Evolutionary conservation across 2,113 vertebrate genomes (phyloP).

Genomic region (Redunca redunca): DNA sequence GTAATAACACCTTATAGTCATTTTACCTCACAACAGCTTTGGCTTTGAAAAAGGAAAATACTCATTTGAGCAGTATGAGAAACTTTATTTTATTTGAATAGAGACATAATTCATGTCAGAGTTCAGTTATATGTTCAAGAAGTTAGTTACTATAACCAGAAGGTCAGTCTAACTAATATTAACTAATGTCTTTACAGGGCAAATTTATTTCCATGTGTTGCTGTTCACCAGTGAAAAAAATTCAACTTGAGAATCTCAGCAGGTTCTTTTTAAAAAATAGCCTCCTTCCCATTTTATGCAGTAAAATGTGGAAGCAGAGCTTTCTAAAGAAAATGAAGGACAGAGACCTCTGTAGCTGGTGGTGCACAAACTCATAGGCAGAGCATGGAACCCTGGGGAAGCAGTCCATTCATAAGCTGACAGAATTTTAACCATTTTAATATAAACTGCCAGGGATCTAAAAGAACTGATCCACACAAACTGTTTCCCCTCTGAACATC

Average conservation of each 20-base stretch:
- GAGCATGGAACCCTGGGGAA: neutral
- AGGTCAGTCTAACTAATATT: neutral
- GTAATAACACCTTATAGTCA: neutral
- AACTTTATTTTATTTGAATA: slow-evolving; percentile 46
- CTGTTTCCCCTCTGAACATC: neutral
- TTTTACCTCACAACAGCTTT: neutral
- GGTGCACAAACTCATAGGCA: neutral
- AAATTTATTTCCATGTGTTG: neutral
- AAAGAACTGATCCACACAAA: neutral
- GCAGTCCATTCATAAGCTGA: neutral
- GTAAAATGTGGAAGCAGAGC: neutral
- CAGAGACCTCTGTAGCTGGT: neutral
- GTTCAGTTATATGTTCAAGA: neutral
- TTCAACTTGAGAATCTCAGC: neutral
- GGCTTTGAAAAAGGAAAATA: neutral
- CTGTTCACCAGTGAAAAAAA: neutral
- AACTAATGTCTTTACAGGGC: neutral
- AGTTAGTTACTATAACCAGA: neutral
- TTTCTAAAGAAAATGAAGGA: neutral
- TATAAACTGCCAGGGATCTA: neutral
- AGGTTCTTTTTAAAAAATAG: neutral
- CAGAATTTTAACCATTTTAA: neutral
- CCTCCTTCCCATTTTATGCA: neutral
- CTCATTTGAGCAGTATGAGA: slow-evolving; percentile 29
- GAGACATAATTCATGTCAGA: slow-evolving; percentile 40